Percentiles rank a stretch among this genome's conserved stretches.
Conservation (phyloP, 2,113 vertebrate species). For the Illadopsis cleaveri region DNA sequence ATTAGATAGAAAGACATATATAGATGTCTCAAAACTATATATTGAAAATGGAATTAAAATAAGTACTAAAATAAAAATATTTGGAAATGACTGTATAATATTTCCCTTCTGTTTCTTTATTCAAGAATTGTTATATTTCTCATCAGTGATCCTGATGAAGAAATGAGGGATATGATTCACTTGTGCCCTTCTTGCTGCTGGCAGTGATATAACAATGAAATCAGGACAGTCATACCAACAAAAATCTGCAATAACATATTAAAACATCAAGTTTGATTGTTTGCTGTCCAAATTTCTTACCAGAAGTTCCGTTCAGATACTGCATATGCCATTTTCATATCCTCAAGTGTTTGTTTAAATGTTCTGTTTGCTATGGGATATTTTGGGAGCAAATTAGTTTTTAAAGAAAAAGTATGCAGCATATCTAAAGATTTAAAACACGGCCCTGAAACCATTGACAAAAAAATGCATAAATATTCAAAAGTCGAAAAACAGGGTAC, state of each 20-base stretch:
- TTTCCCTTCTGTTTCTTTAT: not conserved
- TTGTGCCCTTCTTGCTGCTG: not conserved
- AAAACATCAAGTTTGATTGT: not conserved
- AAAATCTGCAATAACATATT: not conserved
- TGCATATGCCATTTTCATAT: not conserved
- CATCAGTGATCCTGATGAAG: not conserved
- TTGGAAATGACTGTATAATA: not conserved
- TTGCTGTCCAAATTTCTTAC: not conserved
- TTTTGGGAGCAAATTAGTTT: not conserved
- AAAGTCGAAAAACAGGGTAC: not conserved
- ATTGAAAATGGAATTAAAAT: not conserved
- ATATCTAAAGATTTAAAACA: not conserved
- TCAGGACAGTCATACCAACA: not conserved
- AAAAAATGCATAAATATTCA: not conserved
- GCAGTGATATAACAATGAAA: not conserved
- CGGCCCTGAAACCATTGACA: not conserved
- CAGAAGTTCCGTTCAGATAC: not conserved
- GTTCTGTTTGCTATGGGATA: not conserved
- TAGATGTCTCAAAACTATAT: not conserved
- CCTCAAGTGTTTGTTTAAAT: not conserved
- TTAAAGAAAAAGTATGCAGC: not conserved
- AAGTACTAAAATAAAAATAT: not conserved
- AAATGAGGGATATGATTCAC: slow-evolving; percentile 25
- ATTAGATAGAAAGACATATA: not conserved
- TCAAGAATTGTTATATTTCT: not conserved